Evolutionary conservation across 2,888 invertebrate genomes (phyloP), one percentile per base, ranked within the genome.

Genomic region (Pristionchus fissidentatus): DNA sequence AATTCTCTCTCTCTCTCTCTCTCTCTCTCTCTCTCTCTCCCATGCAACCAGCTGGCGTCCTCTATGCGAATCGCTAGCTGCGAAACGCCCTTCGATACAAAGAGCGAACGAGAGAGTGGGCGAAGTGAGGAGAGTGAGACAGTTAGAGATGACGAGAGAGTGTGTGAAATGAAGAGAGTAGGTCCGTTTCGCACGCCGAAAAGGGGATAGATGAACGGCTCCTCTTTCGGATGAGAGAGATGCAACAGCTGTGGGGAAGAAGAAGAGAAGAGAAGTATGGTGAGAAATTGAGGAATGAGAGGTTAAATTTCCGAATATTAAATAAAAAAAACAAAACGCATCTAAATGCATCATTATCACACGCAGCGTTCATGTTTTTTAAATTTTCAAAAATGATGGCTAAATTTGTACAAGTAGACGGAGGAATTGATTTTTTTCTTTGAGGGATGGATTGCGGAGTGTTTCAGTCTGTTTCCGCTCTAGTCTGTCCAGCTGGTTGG

Each of bases 401-500:
- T n/a, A n/a, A n/a, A n/a, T n/a, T n/a, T n/a, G n/a, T n/a, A n/a
- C n/a, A n/a, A n/a, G n/a, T n/a, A n/a, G n/a, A n/a, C n/a, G n/a
- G n/a, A n/a, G n/a, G n/a, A n/a, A n/a, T n/a, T n/a, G n/a, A n/a
- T n/a, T n/a, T n/a, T n/a, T n/a, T n/a, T n/a, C n/a, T n/a, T n/a
- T n/a, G n/a, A n/a, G n/a, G n/a, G n/a, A n/a, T n/a, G n/a, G n/a
- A n/a, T n/a, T n/a, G n/a, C n/a, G n/a, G n/a, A n/a, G n/a, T n/a
- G n/a, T n/a, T n/a, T n/a, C n/a, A n/a, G n/a, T n/a, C n/a, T n/a
- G n/a, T n/a, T n/a, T n/a, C n/a, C n/a, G n/a, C n/a, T n/a, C n/a
- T n/a, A n/a, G n/a, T n/a, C n/a, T n/a, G 70, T 38, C 70, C 70
- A 70, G 70, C 70, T 70, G 70, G 70, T 70, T 70, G 70, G 41